phyloP scores from a whole-genome alignment of 2,888 invertebrate species.

The Zele albiditarsus region DNA sequence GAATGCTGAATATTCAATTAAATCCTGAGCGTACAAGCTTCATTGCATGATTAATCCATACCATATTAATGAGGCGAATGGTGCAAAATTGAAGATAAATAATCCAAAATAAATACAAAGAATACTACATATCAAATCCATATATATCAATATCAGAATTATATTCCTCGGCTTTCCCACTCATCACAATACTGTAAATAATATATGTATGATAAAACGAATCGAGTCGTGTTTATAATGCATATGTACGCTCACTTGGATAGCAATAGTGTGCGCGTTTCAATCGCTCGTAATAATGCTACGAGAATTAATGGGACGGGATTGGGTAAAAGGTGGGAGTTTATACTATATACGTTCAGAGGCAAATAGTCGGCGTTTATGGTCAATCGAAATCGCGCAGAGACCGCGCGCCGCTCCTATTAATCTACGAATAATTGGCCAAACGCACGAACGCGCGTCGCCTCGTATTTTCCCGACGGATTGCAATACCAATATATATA shows the following conservation, averaged over 20 bases:
- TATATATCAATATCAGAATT: too few relatives aligned
- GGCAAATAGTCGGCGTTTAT: slow-evolving; percentile 53
- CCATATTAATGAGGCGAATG: too few relatives aligned
- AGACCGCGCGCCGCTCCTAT: slow-evolving; percentile 41
- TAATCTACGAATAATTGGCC: slow-evolving; percentile 54
- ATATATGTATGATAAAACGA: background rate
- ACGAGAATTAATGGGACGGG: slow-evolving; percentile 52
- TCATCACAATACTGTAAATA: too few relatives aligned
- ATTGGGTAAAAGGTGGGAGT: background rate
- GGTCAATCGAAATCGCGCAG: slow-evolving; percentile 51
- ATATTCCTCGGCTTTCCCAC: too few relatives aligned
- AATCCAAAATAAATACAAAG: too few relatives aligned
- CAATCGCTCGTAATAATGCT: slow-evolving; percentile 54
- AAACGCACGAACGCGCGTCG: slow-evolving; percentile 33
- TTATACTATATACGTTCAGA: background rate
- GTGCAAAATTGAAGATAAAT: too few relatives aligned
- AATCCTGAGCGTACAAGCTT: too few relatives aligned
- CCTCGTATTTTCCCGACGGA: slow-evolving; percentile 34
- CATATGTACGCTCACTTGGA: background rate
- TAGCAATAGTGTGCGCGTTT: slow-evolving; percentile 38
- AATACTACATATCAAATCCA: too few relatives aligned
- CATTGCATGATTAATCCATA: too few relatives aligned
- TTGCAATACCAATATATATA: slow-evolving; percentile 4
- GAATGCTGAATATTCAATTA: too few relatives aligned
- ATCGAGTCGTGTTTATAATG: background rate